A percentile compares a stretch with the other conserved stretches of the same genome.
Conservation (phyloP, 2,888 invertebrate genomes). For the Choristoneura rosaceana region DNA sequence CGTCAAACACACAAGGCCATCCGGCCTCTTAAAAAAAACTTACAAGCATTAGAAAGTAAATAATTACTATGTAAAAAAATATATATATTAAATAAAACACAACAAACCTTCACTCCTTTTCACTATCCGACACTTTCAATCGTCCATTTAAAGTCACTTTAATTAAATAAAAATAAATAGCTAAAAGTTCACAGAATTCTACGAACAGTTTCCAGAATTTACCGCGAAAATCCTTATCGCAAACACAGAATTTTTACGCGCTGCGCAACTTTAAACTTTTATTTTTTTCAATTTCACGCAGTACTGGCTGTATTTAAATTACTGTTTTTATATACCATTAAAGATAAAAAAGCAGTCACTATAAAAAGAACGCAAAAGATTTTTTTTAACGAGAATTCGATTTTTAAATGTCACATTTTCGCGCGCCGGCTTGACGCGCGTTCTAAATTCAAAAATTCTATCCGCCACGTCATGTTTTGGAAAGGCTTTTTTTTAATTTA, state of each 20-base stretch:
- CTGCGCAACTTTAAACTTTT: slow-evolving; percentile 62
- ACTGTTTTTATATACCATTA: slow-evolving; percentile 51
- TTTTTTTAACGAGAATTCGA: slow-evolving; percentile 41
- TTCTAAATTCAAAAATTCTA: slow-evolving; percentile 47
- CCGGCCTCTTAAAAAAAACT: slow-evolving; percentile 28
- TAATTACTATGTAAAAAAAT: not conserved
- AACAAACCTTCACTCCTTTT: slow-evolving; percentile 31
- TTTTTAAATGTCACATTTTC: slow-evolving; percentile 62
- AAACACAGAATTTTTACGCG: slow-evolving; percentile 61
- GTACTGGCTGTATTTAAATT: slow-evolving; percentile 51
- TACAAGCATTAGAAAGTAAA: slow-evolving; percentile 28
- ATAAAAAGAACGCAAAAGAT: slow-evolving; percentile 40
- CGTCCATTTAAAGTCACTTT: slow-evolving; percentile 26
- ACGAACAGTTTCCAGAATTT: slow-evolving; percentile 46
- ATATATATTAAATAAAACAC: not conserved
- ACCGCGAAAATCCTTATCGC: slow-evolving; percentile 58
- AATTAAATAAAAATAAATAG: slow-evolving; percentile 1
- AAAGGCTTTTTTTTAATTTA: slow-evolving; percentile 51
- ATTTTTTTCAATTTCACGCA: slow-evolving; percentile 73
- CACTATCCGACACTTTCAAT: slow-evolving; percentile 19
- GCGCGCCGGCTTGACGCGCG: slow-evolving; percentile 53
- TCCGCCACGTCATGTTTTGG: slow-evolving; percentile 37
- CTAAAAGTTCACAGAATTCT: slow-evolving; percentile 27
- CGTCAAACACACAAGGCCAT: slow-evolving; percentile 32
- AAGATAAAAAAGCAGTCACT: slow-evolving; percentile 49